Evolutionary conservation across 2,797 vertebrate genomes (phyloP).

Genomic region (Cynodonichthys magdalenae): DNA sequence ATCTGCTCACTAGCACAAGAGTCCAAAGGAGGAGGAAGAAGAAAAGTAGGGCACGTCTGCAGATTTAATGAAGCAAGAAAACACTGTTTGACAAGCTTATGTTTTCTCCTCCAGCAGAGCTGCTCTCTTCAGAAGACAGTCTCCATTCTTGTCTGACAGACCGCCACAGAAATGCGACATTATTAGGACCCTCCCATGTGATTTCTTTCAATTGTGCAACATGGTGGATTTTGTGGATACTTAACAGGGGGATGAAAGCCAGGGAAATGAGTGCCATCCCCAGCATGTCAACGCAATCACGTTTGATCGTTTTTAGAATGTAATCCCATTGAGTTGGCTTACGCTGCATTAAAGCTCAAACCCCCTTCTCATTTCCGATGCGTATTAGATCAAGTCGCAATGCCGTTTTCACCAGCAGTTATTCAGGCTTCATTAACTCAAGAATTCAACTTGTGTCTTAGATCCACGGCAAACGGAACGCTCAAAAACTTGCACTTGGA

Average conservation of each 20-base stretch:
- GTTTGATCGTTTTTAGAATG: conserved; percentile 60
- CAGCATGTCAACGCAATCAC: conserved; percentile 58
- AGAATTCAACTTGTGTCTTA: conserved; percentile 24
- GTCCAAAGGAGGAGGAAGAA: conserved; percentile 62
- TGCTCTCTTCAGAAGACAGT: conserved; percentile 53
- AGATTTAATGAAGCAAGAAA: conserved; percentile 81
- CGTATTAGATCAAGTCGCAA: conserved; percentile 41
- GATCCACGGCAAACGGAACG: background rate
- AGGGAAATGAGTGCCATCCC: conserved; percentile 47
- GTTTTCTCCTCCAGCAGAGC: conserved; percentile 69
- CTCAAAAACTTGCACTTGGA: background rate
- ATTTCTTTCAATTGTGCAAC: conserved; percentile 35
- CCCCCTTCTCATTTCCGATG: conserved; percentile 51
- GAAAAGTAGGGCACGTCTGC: conserved; percentile 77
- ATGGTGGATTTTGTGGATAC: conserved; percentile 30
- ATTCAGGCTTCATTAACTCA: conserved; percentile 43
- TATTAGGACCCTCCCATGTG: conserved; percentile 21
- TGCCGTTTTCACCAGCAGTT: conserved; percentile 34
- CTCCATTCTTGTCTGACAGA: conserved; percentile 43
- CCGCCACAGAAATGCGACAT: conserved; percentile 16
- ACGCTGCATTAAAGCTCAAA: conserved; percentile 60
- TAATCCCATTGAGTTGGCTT: conserved; percentile 70
- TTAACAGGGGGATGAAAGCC: conserved; percentile 28
- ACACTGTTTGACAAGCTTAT: conserved; percentile 67
- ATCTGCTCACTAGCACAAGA: conserved; percentile 59